A percentile compares a stretch with the other conserved stretches of the same genome.
Conservation (phyloP, 2,113 vertebrate species). For the Ptilorrhoa leucosticta region DNA sequence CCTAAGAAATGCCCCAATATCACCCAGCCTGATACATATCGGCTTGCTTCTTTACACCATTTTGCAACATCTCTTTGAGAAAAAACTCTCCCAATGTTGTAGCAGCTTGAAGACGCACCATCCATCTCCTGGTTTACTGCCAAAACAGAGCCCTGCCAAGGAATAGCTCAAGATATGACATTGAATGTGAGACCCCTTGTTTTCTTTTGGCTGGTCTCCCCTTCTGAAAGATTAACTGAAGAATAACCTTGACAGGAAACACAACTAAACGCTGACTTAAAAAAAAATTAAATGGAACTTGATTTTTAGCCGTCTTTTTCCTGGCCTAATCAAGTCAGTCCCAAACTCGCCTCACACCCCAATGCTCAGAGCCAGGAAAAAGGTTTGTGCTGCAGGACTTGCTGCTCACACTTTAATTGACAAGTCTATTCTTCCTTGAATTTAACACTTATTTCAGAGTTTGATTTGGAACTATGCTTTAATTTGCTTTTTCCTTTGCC, state of each 20-base stretch:
- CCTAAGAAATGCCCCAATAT: background rate
- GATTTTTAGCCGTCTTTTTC: background rate
- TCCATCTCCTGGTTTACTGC: background rate
- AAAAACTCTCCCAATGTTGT: background rate
- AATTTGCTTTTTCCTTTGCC: background rate
- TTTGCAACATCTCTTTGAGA: background rate
- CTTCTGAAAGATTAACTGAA: conserved; percentile 28
- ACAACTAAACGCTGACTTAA: background rate
- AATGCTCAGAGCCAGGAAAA: background rate
- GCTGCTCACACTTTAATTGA: background rate
- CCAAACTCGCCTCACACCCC: background rate
- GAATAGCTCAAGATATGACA: background rate
- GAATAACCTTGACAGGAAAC: conserved; percentile 15
- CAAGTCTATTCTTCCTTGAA: background rate
- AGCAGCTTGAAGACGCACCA: background rate
- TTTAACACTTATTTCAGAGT: background rate
- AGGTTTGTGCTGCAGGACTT: background rate
- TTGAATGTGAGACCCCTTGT: background rate
- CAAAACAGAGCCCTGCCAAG: conserved; percentile 33
- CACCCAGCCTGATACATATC: background rate
- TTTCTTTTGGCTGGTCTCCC: background rate
- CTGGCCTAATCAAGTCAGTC: background rate
- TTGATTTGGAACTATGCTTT: background rate
- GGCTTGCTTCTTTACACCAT: background rate
- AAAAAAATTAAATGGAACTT: background rate